These are phyloP conservation scores for Anneissia japonica DNA, from an alignment of 35 echinoderm and acorn worm species.

Conservation along the genomic window DNA sequence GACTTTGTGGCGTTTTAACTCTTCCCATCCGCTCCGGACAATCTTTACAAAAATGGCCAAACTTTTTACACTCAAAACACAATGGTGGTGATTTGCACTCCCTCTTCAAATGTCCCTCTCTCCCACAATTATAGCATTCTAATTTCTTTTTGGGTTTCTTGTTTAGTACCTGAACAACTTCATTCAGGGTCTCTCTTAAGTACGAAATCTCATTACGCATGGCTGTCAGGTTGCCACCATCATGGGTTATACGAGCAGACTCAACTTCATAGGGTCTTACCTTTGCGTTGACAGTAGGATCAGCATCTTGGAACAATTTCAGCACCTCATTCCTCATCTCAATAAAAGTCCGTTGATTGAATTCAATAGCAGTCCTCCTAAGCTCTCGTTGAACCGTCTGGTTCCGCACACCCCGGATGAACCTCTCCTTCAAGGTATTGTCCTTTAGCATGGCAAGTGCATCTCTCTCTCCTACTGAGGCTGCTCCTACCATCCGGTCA, in stretches of 20 bases:
- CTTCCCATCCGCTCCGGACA: background rate
- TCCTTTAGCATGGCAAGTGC: background rate
- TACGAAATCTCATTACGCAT: background rate
- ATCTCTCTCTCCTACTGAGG: background rate
- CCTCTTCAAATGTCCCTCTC: background rate
- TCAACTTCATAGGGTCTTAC: background rate
- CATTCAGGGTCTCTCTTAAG: background rate
- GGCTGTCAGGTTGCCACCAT: background rate
- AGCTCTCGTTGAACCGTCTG: background rate
- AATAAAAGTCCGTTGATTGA: background rate
- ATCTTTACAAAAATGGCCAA: background rate
- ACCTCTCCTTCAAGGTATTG: constrained; percentile 3
- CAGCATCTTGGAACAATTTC: background rate
- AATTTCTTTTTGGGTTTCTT: too few species aligned
- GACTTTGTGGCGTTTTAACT: too few species aligned
- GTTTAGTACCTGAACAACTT: background rate
- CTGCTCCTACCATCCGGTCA: too few species aligned
- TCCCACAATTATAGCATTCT: too few species aligned
- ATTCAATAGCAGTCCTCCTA: background rate
- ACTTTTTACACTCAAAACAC: constrained; percentile 2
- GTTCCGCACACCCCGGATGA: background rate
- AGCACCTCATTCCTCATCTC: constrained; percentile 1
- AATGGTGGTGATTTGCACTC: background rate
- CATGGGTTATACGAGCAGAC: background rate
- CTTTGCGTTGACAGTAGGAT: background rate